Conservation (phyloP, 2,888 invertebrate genomes). For the Mythimna vitellina region DNA sequence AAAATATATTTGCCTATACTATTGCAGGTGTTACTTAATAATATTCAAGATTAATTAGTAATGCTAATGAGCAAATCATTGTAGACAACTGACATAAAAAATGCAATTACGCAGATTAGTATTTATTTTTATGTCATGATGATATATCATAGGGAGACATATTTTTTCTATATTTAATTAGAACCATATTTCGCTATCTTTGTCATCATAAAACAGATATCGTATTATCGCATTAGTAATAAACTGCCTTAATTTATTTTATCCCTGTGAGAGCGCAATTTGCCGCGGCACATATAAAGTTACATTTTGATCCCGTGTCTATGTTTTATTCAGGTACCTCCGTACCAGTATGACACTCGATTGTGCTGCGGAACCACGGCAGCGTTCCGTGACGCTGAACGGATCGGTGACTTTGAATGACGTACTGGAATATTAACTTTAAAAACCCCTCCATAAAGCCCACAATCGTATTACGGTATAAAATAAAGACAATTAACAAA, state of each 20-base stretch:
- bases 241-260: slow-evolving; percentile 43
- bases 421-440: slow-evolving; percentile 64
- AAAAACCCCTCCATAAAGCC: slow-evolving; percentile 34
- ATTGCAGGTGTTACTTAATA: background rate
- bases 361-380: slow-evolving; percentile 66
- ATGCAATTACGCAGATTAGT: slow-evolving; percentile 16
- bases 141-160: background rate
- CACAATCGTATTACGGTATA: slow-evolving; percentile 30
- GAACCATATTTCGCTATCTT: slow-evolving; percentile 30
- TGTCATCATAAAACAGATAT: slow-evolving; percentile 42
- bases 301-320: slow-evolving; percentile 47
- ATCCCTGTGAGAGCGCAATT: slow-evolving; percentile 21
- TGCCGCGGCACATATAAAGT: slow-evolving; percentile 29
- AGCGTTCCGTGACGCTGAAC: slow-evolving; percentile 73
- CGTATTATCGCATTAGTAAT: slow-evolving; percentile 27
- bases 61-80: slow-evolving; percentile 12
- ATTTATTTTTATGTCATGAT: background rate
- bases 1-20: background rate
- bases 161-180: slow-evolving; percentile 29
- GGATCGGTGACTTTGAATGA: slow-evolving; percentile 68
- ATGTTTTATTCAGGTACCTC: slow-evolving; percentile 44
- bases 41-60: slow-evolving; percentile 6
- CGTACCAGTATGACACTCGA: slow-evolving; percentile 42
- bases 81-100: slow-evolving; percentile 1
- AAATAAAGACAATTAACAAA: slow-evolving; percentile 35